phyloP scores from a whole-genome alignment of 2,888 invertebrate species.

The Nephrocerus scutellatus region DNA sequence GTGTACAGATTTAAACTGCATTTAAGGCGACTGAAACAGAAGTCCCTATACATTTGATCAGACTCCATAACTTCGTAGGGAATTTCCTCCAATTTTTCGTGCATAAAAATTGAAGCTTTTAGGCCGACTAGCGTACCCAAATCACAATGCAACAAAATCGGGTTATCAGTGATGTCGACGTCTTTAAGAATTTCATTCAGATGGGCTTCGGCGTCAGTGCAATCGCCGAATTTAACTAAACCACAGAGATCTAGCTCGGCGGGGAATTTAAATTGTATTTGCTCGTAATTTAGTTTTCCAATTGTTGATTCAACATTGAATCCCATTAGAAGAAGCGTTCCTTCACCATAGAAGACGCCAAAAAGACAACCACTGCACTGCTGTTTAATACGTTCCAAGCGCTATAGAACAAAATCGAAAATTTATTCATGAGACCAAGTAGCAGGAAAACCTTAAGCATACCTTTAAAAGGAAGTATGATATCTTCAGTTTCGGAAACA shows the following conservation, averaged over 20 bases:
- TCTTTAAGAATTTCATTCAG: conserved; percentile 59
- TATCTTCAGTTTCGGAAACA: conserved; percentile 70
- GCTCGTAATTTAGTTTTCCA: conserved; percentile 49
- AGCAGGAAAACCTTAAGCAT: conserved; percentile 35
- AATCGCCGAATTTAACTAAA: conserved; percentile 59
- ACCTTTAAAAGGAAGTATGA: conserved; percentile 65
- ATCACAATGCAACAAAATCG: conserved; percentile 57
- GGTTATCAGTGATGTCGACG: conserved; percentile 75
- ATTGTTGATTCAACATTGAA: conserved; percentile 58
- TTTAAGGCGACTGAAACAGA: conserved; percentile 62
- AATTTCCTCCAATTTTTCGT: conserved; percentile 63
- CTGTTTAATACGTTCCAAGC: conserved; percentile 57
- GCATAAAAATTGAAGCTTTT: conserved; percentile 61
- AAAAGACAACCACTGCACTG: conserved; percentile 64
- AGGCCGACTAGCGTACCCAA: conserved; percentile 54
- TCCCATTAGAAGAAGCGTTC: conserved; percentile 61
- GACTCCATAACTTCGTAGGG: conserved; percentile 57
- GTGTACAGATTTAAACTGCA: conserved; percentile 60
- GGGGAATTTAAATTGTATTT: conserved; percentile 59
- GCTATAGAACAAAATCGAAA: conserved; percentile 47
- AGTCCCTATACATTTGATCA: conserved; percentile 60
- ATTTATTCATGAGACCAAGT: background rate
- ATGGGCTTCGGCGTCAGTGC: conserved; percentile 54
- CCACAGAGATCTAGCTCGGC: conserved; percentile 73
- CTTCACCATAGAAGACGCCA: conserved; percentile 68